Conservation (phyloP, 1,140 invertebrate species). For the Cepaea nemoralis region DNA sequence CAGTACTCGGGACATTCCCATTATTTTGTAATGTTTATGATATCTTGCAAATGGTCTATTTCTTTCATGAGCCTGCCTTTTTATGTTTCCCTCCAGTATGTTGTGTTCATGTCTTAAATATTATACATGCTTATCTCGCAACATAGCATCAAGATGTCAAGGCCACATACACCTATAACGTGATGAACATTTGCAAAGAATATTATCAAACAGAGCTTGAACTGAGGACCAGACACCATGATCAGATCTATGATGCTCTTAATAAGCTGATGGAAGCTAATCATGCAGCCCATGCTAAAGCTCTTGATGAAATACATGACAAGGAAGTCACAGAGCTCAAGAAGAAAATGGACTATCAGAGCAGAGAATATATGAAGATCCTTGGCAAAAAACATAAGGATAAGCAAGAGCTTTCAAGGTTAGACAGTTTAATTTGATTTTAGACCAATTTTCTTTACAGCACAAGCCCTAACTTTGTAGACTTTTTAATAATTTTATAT, state of each 20-base stretch:
- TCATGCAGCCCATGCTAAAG: slow-evolving; percentile 84
- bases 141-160: slow-evolving; percentile 71
- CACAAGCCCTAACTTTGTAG: too few relatives aligned
- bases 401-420: slow-evolving; percentile 87
- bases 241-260: slow-evolving; percentile 77
- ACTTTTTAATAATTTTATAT: too few relatives aligned
- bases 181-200: slow-evolving; percentile 79
- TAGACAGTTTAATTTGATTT: not conserved
- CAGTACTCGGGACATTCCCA: too few relatives aligned
- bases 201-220: slow-evolving; percentile 84
- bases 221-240: slow-evolving; percentile 86
- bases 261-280: slow-evolving; percentile 85
- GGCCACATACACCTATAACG: slow-evolving; percentile 79
- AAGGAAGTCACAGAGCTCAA: slow-evolving; percentile 81
- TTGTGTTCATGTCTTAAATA: too few relatives aligned
- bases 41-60: too few relatives aligned
- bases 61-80: too few relatives aligned
- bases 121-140: too few relatives aligned
- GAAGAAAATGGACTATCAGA: slow-evolving; percentile 84
- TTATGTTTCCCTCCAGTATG: too few relatives aligned
- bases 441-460: too few relatives aligned
- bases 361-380: slow-evolving; percentile 87
- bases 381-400: slow-evolving; percentile 86
- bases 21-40: too few relatives aligned
- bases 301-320: slow-evolving; percentile 69